phyloP scores from a whole-genome alignment of 2,888 invertebrate genomes.

The Ditylenchus weischeri region DNA sequence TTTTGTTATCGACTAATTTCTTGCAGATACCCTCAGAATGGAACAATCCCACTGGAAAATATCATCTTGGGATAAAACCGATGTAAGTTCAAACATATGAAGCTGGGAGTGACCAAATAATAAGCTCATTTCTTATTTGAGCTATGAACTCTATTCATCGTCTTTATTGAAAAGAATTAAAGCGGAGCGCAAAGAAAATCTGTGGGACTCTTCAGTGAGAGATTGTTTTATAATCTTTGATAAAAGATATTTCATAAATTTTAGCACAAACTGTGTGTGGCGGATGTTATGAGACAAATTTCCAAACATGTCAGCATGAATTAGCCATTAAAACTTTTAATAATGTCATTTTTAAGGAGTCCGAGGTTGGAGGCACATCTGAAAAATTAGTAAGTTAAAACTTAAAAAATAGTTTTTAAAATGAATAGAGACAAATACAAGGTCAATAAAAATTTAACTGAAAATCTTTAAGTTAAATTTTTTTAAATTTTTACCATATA shows the following conservation, averaged over 20 bases:
- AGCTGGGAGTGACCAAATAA: too few species aligned
- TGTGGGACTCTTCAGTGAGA: constrained; percentile 71
- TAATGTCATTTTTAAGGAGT: constrained; percentile 57
- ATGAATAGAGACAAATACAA: too few species aligned
- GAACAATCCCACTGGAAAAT: constrained; percentile 76
- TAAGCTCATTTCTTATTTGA: too few species aligned
- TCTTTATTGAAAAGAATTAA: constrained; percentile 75
- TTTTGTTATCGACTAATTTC: background rate
- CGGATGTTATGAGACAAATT: constrained; percentile 74
- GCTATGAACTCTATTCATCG: constrained; percentile 79
- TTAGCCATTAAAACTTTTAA: too few species aligned
- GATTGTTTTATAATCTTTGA: too few species aligned
- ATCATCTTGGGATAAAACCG: constrained; percentile 72
- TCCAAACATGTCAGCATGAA: constrained; percentile 65
- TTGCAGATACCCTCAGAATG: constrained; percentile 75
- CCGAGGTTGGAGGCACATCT: constrained; percentile 46
- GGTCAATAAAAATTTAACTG: too few species aligned
- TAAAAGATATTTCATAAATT: too few species aligned
- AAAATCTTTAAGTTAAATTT: too few species aligned
- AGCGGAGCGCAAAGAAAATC: constrained; percentile 73
- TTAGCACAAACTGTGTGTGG: constrained; percentile 74
- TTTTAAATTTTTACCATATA: too few species aligned
- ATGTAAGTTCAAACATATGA: constrained; percentile 59
- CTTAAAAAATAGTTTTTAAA: constrained; percentile 6
- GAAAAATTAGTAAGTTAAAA: constrained; percentile 42